A percentile compares a stretch with the other conserved stretches of the same genome.
phyloP scores from a whole-genome alignment of 2,888 invertebrate species.

The Desoria tigrina region DNA sequence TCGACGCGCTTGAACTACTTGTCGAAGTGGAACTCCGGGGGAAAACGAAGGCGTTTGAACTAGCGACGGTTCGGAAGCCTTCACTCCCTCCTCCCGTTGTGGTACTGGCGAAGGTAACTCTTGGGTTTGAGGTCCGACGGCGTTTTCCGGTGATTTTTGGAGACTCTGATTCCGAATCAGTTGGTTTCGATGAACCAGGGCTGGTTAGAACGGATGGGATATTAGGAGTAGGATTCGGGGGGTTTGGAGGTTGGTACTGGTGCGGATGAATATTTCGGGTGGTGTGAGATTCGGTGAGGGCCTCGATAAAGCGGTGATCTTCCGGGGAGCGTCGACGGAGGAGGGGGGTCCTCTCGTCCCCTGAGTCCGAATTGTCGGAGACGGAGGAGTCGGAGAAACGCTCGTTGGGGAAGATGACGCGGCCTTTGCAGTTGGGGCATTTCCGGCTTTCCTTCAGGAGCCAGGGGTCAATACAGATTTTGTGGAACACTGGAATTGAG shows the following conservation, averaged over 20 bases:
- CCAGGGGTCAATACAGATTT: conserved; percentile 46
- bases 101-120: conserved; percentile 4
- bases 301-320: conserved; percentile 37
- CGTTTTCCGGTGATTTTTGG: no score
- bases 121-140: background rate
- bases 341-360: conserved; percentile 40
- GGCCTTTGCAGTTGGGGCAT: conserved; percentile 48
- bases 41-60: conserved; percentile 14
- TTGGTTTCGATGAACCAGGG: no score
- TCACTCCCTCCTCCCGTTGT: background rate
- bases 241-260: background rate
- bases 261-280: background rate
- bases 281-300: conserved; percentile 36
- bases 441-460: conserved; percentile 40
- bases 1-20: no score
- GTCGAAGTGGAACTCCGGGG: background rate
- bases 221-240: background rate
- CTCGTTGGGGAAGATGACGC: conserved; percentile 72
- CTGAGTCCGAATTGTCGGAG: conserved; percentile 32
- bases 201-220: background rate
- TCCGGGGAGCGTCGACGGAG: conserved; percentile 29
- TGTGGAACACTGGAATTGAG: conserved; percentile 40
- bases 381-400: conserved; percentile 58
- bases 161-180: no score
- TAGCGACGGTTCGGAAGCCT: background rate